phyloP scores from a whole-genome alignment of 1,140 invertebrate species.

The Doryteuthis pealeii region DNA sequence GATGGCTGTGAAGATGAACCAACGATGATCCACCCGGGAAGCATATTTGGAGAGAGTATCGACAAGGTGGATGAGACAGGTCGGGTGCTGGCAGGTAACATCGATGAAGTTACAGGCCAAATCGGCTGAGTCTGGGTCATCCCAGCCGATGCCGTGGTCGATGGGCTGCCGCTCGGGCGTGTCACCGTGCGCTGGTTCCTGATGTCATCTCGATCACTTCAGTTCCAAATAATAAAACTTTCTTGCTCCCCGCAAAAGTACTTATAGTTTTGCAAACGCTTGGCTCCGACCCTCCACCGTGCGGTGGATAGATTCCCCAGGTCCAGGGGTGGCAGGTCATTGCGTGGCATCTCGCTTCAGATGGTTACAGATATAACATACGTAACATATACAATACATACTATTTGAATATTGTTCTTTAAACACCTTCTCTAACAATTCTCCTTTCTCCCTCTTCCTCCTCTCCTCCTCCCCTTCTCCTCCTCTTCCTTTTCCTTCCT shows the following conservation, averaged over 20 bases:
- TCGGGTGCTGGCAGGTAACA: neutral
- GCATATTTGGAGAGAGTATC: neutral
- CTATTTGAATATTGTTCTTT: too few relatives aligned
- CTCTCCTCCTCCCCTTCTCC: too few relatives aligned
- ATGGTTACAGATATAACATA: neutral
- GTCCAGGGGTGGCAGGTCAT: neutral
- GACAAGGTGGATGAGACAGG: neutral
- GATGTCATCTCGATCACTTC: neutral
- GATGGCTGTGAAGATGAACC: slow-evolving; percentile 34
- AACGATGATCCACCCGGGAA: slow-evolving; percentile 35
- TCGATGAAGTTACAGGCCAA: too few relatives aligned
- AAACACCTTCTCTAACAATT: too few relatives aligned
- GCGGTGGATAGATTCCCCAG: neutral
- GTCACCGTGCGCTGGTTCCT: neutral
- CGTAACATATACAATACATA: neutral
- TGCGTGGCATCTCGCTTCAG: neutral
- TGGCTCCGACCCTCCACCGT: neutral
- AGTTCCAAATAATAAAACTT: neutral
- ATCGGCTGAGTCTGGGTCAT: neutral
- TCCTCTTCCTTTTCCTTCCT: too few relatives aligned
- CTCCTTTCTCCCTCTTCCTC: too few relatives aligned
- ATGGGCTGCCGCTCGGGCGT: neutral
- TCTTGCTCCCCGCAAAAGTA: neutral
- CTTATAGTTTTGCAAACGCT: neutral
- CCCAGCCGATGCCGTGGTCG: neutral